Percentiles rank a stretch among this genome's conserved stretches.
Conservation (phyloP, 2,888 invertebrate species). For the Dastarcus helophoroides region DNA sequence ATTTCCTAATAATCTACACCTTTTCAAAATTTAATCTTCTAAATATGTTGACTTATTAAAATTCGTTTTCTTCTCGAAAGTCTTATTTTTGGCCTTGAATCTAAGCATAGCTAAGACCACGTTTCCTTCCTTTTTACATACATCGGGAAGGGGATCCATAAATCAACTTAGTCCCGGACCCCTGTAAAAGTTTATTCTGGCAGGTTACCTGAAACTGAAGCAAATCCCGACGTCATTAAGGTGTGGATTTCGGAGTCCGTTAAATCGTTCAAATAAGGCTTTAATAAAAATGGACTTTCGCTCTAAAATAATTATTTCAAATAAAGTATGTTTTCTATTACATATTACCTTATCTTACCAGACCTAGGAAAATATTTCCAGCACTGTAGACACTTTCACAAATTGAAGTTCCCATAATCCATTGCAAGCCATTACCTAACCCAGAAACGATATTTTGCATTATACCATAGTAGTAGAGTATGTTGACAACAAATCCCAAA, state of each 20-base stretch:
- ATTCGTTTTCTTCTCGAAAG: too few species aligned
- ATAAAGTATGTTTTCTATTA: too few species aligned
- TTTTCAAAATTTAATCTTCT: too few species aligned
- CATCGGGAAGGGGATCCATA: too few species aligned
- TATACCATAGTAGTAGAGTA: conserved; percentile 78
- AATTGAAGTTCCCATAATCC: conserved; percentile 73
- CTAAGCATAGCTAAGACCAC: too few species aligned
- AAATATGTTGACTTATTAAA: too few species aligned
- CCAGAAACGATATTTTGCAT: conserved; percentile 78
- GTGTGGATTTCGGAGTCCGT: conserved; percentile 89
- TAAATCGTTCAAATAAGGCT: conserved; percentile 72
- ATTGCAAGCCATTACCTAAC: conserved; percentile 66
- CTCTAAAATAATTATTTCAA: conserved; percentile 44
- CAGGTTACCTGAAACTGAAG: conserved; percentile 75
- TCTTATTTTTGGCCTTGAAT: too few species aligned
- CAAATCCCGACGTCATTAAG: conserved; percentile 89
- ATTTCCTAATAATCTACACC: too few species aligned
- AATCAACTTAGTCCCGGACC: neutral
- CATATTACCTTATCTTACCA: conserved; percentile 49
- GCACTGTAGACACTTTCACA: conserved; percentile 90
- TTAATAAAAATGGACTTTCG: conserved; percentile 80
- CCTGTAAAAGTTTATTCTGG: too few species aligned
- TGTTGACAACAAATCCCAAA: conserved; percentile 82
- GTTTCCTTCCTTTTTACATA: too few species aligned
- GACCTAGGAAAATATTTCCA: conserved; percentile 89